Percentiles rank a stretch among this genome's conserved stretches.
These are phyloP conservation scores for Choristoneura fumiferana DNA, from an alignment of 1,140 invertebrate species.

Conservation along the genomic window DNA sequence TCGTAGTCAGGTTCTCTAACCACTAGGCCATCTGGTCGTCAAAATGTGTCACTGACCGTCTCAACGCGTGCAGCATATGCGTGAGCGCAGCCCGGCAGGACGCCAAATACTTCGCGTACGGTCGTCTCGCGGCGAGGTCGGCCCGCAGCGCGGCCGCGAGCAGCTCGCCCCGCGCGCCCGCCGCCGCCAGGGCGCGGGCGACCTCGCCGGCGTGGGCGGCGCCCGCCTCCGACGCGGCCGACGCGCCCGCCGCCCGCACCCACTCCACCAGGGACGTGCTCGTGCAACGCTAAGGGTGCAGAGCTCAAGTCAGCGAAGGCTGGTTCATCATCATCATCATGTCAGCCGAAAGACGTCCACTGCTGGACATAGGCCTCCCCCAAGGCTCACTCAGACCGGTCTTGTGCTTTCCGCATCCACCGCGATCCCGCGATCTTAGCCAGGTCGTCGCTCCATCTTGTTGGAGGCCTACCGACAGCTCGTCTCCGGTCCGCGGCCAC, in stretches of 20 bases:
- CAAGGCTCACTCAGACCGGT: no score
- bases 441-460: no score
- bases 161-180: slow-evolving; percentile 32
- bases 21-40: no score
- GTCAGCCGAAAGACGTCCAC: no score
- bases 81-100: slow-evolving; percentile 85
- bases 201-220: slow-evolving; percentile 43
- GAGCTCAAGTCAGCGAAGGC: no score
- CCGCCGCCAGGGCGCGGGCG: slow-evolving; percentile 43
- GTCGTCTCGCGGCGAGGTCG: slow-evolving; percentile 58
- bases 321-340: no score
- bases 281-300: slow-evolving; percentile 49
- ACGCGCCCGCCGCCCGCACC: slow-evolving; percentile 41
- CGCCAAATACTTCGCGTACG: slow-evolving; percentile 87
- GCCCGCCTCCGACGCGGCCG: slow-evolving; percentile 35
- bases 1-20: no score
- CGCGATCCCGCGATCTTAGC: no score
- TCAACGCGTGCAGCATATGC: slow-evolving; percentile 82
- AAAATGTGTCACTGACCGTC: slow-evolving; percentile 73
- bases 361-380: no score
- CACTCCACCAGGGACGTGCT: slow-evolving; percentile 56
- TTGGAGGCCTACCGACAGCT: no score
- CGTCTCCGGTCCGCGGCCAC: no score
- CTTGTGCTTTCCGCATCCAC: no score
- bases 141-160: slow-evolving; percentile 56